Percentiles rank a stretch among this genome's conserved stretches.
Conservation (phyloP, 2,113 vertebrate species). For the Gambusia affinis region DNA sequence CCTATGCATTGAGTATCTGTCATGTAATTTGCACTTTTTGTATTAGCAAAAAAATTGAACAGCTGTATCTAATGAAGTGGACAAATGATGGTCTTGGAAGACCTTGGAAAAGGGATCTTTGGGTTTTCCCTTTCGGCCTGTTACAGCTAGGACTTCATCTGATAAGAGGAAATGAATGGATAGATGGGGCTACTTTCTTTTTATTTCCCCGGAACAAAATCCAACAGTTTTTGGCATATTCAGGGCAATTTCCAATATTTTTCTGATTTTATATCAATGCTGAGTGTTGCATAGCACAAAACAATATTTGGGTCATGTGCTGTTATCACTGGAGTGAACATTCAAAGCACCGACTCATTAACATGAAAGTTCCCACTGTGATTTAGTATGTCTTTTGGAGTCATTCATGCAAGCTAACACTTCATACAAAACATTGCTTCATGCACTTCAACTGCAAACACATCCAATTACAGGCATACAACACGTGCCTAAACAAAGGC, state of each 20-base stretch:
- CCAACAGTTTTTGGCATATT: neutral
- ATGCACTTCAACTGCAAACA: slow-evolving; percentile 27
- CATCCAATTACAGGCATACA: slow-evolving; percentile 41
- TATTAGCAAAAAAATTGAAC: too few relatives aligned
- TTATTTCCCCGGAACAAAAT: neutral
- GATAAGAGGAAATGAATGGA: neutral
- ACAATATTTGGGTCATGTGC: neutral
- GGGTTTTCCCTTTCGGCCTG: neutral
- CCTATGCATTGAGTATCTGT: neutral
- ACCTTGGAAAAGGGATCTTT: too few relatives aligned
- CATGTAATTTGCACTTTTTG: too few relatives aligned
- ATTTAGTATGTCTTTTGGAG: neutral
- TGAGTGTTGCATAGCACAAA: neutral
- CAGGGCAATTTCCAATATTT: neutral
- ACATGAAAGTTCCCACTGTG: slow-evolving; percentile 10
- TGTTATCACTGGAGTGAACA: slow-evolving; percentile 28
- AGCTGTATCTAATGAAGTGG: too few relatives aligned
- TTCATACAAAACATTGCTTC: neutral
- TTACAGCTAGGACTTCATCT: neutral
- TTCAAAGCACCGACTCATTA: slow-evolving; percentile 44
- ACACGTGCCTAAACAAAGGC: neutral
- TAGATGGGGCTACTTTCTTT: too few relatives aligned
- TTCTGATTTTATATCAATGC: neutral
- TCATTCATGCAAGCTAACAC: slow-evolving; percentile 18
- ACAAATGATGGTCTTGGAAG: too few relatives aligned